Evolutionary conservation across 1,140 invertebrate genomes (phyloP).

Genomic region (Penaeus vannamei): DNA sequence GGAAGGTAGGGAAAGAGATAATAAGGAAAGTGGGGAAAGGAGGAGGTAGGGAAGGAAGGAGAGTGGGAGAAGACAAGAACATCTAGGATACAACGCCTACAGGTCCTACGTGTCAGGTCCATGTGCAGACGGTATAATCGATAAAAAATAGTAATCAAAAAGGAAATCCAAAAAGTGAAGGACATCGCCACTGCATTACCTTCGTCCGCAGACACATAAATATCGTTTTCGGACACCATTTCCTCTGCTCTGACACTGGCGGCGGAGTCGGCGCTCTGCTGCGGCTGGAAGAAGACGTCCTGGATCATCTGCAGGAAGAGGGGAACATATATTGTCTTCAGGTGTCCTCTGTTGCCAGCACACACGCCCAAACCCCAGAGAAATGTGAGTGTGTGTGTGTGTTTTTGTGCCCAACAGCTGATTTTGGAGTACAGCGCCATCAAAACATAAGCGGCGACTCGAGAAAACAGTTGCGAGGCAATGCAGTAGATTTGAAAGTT

Average conservation of each 20-base stretch:
- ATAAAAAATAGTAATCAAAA: too few species aligned
- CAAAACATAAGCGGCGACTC: too few species aligned
- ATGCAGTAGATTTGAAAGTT: too few species aligned
- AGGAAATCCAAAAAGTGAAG: background rate
- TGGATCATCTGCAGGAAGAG: background rate
- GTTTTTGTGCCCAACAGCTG: too few species aligned
- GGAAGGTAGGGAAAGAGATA: background rate
- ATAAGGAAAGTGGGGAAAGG: background rate
- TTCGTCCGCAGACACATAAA: background rate
- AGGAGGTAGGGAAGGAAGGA: background rate
- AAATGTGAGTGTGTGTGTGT: too few species aligned
- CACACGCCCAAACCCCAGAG: too few species aligned
- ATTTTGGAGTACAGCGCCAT: too few species aligned
- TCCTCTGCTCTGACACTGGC: background rate
- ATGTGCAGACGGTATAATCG: background rate
- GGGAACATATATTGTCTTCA: background rate
- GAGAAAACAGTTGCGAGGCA: too few species aligned
- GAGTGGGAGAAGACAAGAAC: background rate
- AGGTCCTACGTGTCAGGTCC: background rate
- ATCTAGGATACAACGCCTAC: background rate
- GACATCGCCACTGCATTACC: background rate
- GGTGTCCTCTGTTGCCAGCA: background rate
- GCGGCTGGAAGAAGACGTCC: background rate
- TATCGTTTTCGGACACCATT: background rate
- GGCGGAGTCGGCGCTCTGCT: background rate